Evolutionary conservation across 2,113 vertebrate species (phyloP).

Genomic region (Sceloporus tristichus): DNA sequence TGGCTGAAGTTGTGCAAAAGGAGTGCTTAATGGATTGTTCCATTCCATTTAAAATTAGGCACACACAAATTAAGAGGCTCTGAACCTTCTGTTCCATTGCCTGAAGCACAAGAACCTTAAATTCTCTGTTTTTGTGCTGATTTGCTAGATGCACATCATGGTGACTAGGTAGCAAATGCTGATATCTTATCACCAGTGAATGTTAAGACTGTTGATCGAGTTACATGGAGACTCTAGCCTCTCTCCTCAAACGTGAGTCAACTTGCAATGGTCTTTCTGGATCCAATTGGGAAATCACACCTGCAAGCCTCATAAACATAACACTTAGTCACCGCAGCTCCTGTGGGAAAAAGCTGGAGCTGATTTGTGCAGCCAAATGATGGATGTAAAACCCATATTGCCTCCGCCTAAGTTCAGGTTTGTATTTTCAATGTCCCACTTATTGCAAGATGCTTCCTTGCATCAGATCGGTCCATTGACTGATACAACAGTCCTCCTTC

Average conservation of each 20-base stretch:
- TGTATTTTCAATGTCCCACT: background rate
- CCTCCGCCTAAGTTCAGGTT: no score
- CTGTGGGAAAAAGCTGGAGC: slow-evolving; percentile 48
- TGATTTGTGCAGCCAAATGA: slow-evolving; percentile 34
- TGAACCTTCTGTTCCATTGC: background rate
- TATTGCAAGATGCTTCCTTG: slow-evolving; percentile 10
- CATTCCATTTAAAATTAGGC: background rate
- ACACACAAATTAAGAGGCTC: background rate
- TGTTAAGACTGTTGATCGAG: slow-evolving; percentile 6
- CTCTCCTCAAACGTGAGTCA: slow-evolving; percentile 54
- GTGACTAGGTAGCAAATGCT: slow-evolving; percentile 35
- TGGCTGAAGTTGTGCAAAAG: background rate
- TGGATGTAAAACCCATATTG: background rate
- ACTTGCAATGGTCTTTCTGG: slow-evolving; percentile 57
- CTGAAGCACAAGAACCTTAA: background rate
- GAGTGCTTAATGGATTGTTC: background rate
- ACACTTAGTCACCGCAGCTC: slow-evolving; percentile 5
- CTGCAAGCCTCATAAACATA: slow-evolving; percentile 24
- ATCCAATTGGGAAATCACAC: slow-evolving; percentile 46
- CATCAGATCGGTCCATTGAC: slow-evolving; percentile 20
- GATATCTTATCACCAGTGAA: slow-evolving; percentile 7
- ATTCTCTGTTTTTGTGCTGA: background rate
- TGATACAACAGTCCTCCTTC: no score
- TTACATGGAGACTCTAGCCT: background rate
- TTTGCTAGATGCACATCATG: slow-evolving; percentile 19